Evolutionary conservation across 2,113 vertebrate genomes (phyloP).

Genomic region (Excalfactoria chinensis): DNA sequence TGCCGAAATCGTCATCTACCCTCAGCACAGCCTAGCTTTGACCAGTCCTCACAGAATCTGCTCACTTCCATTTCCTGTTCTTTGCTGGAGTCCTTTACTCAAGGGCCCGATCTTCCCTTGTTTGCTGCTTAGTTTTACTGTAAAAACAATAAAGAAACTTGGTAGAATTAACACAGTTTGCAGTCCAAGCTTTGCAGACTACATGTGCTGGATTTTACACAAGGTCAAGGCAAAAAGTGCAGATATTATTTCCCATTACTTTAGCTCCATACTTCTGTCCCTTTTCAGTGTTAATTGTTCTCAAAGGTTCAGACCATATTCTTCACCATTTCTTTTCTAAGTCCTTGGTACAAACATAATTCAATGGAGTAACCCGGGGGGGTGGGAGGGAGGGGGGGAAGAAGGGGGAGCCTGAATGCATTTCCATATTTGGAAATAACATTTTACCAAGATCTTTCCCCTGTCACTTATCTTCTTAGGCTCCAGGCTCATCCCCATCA

Average conservation of each 20-base stretch:
- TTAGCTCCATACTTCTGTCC: not conserved
- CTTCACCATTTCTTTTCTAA: not conserved
- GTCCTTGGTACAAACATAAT: not conserved
- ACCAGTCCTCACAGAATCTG: not conserved
- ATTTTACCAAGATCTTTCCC: not conserved
- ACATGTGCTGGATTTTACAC: not conserved
- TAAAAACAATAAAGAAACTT: not conserved
- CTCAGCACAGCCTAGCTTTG: not conserved
- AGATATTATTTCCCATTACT: not conserved
- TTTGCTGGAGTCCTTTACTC: not conserved
- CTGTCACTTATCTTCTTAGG: not conserved
- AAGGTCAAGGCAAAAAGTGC: not conserved
- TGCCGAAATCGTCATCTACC: not conserved
- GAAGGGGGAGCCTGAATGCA: not conserved
- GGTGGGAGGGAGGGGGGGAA: no score
- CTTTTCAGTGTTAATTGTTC: not conserved
- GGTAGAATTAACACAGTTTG: not conserved
- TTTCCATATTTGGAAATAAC: not conserved
- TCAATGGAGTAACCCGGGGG: not conserved
- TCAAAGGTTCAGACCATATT: not conserved
- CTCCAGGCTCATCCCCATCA: not conserved
- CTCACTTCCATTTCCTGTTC: not conserved
- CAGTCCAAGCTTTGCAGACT: not conserved
- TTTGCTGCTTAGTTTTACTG: not conserved
- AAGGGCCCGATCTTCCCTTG: not conserved